Conservation (phyloP, 2,888 invertebrate species). For the Lottia gigantea region DNA sequence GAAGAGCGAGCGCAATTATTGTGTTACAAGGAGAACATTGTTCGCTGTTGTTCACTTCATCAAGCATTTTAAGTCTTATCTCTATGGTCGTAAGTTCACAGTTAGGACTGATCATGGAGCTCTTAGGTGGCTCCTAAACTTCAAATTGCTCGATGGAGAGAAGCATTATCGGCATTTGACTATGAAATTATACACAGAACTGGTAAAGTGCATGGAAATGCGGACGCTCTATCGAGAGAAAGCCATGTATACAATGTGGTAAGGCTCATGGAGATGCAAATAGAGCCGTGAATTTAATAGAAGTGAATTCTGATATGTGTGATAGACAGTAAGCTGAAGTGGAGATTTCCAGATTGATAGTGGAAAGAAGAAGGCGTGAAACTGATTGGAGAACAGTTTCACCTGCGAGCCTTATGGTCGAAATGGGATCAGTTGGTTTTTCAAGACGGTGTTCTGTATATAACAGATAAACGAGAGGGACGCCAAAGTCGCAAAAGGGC, state of each 20-base stretch:
- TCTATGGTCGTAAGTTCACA: slow-evolving; percentile 28
- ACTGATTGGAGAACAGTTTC: too few species aligned
- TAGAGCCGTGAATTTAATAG: not conserved
- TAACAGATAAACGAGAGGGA: not conserved
- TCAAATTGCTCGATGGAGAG: slow-evolving; percentile 29
- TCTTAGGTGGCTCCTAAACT: slow-evolving; percentile 26
- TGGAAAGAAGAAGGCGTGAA: too few species aligned
- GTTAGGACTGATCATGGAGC: slow-evolving; percentile 37
- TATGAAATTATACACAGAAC: slow-evolving; percentile 25
- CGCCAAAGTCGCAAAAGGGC: not conserved
- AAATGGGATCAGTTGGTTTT: not conserved
- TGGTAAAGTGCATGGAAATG: slow-evolving; percentile 28
- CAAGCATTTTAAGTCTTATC: slow-evolving; percentile 29
- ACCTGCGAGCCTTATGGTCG: not conserved
- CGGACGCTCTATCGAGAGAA: slow-evolving; percentile 26
- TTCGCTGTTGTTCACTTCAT: slow-evolving; percentile 26
- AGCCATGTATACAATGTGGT: slow-evolving; percentile 17
- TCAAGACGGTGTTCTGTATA: not conserved
- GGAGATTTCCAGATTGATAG: not conserved
- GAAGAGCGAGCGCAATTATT: slow-evolving; percentile 26
- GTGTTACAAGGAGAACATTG: slow-evolving; percentile 30
- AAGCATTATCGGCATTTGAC: slow-evolving; percentile 23
- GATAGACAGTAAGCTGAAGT: not conserved
- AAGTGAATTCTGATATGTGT: not conserved
- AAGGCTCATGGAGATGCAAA: not conserved